Percentiles rank a stretch among this genome's conserved stretches.
These are phyloP conservation scores for Cephus nigrinus DNA, from an alignment of 2,888 invertebrate species.

Conservation along the genomic window DNA sequence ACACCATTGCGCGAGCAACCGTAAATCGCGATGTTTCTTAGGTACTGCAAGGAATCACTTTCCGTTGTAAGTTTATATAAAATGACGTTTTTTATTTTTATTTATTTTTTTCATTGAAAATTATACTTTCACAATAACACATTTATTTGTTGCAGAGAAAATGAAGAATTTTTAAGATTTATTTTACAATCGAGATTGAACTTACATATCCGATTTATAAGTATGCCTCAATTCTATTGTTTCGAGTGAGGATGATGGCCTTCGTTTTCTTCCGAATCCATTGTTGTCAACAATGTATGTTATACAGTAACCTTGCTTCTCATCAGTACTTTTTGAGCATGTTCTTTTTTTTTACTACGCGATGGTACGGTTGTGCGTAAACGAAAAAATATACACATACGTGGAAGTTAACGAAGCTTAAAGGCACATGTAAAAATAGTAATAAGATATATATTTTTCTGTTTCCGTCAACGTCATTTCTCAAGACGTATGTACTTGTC, in stretches of 20 bases:
- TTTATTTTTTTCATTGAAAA: background rate
- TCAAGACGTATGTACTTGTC: too few relatives aligned
- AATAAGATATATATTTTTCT: background rate
- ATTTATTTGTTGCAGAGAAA: too few relatives aligned
- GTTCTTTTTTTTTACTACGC: background rate
- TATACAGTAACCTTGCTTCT: background rate
- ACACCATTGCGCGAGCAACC: background rate
- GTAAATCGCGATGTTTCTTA: background rate
- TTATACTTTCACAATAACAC: background rate
- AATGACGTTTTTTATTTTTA: background rate
- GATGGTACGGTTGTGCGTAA: background rate
- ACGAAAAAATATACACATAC: background rate
- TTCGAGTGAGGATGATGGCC: background rate
- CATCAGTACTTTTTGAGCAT: background rate
- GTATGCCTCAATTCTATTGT: too few relatives aligned
- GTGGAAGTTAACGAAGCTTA: background rate
- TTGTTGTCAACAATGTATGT: background rate
- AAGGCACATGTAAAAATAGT: background rate
- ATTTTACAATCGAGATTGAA: background rate
- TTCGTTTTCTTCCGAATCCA: background rate
- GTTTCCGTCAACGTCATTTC: too few relatives aligned
- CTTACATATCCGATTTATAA: background rate
- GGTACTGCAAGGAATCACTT: background rate
- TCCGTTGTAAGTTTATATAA: background rate
- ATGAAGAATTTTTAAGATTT: too few relatives aligned